These are phyloP conservation scores for Python bivittatus DNA, from an alignment of 2,113 vertebrate genomes.

Conservation along the genomic window DNA sequence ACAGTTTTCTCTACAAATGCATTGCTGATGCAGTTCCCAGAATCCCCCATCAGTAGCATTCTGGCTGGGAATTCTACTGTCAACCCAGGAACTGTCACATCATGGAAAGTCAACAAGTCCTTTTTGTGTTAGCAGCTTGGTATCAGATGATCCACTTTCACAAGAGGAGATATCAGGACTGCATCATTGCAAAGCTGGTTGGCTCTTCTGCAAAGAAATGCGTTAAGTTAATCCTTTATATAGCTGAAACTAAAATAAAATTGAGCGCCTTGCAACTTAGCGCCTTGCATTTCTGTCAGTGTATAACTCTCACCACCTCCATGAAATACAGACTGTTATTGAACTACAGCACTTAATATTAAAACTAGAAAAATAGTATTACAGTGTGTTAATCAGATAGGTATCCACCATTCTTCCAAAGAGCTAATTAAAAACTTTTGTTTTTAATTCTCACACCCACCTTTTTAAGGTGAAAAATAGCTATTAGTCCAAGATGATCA, in stretches of 20 bases:
- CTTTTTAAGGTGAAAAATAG: background rate
- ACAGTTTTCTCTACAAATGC: background rate
- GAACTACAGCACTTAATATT: background rate
- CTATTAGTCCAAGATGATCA: background rate
- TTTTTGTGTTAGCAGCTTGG: background rate
- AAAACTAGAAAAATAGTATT: background rate
- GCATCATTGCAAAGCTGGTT: background rate
- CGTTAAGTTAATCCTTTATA: background rate
- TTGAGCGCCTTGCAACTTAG: background rate
- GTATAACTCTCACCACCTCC: background rate
- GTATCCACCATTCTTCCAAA: background rate
- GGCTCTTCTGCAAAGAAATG: background rate
- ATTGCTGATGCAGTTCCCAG: background rate
- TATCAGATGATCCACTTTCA: background rate
- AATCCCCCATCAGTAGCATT: background rate
- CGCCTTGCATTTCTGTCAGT: background rate
- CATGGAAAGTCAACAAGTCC: background rate
- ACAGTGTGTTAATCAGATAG: background rate
- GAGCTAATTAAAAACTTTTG: background rate
- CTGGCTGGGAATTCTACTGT: background rate
- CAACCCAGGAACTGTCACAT: background rate
- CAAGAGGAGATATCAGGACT: background rate
- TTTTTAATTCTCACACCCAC: background rate
- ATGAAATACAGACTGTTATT: background rate
- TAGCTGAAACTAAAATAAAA: background rate